phyloP scores from a whole-genome alignment of 2,888 invertebrate species.

The Plutella xylostella region DNA sequence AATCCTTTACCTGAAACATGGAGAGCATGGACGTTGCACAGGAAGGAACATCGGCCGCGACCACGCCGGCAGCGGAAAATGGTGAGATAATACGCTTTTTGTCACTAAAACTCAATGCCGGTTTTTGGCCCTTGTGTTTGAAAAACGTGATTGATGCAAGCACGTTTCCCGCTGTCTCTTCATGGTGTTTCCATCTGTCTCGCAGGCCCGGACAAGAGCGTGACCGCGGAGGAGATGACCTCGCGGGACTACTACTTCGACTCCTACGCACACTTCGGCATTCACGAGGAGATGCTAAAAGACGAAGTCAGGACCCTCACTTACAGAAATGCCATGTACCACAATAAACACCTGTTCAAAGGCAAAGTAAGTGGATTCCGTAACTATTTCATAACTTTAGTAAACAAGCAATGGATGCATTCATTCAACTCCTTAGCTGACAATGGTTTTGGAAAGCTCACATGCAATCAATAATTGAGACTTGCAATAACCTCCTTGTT shows the following conservation, averaged over 20 bases:
- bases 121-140: slow-evolving; percentile 14
- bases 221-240: slow-evolving; percentile 95
- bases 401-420: no score
- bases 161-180: slow-evolving; percentile 22
- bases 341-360: slow-evolving; percentile 98
- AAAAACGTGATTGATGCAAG: slow-evolving; percentile 40
- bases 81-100: slow-evolving; percentile 35
- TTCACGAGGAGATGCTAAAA: slow-evolving; percentile 99
- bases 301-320: slow-evolving; percentile 99
- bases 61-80: slow-evolving; percentile 56
- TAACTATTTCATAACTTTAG: no score
- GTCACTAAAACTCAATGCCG: neutral
- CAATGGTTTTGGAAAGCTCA: no score
- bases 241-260: slow-evolving; percentile 99
- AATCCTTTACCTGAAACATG: slow-evolving; percentile 39
- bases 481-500: no score
- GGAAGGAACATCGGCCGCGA: slow-evolving; percentile 50
- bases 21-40: slow-evolving; percentile 65
- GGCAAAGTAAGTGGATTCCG: slow-evolving; percentile 76
- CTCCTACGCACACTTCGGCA: slow-evolving; percentile 99
- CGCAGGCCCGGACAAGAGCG: slow-evolving; percentile 62
- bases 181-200: slow-evolving; percentile 19
- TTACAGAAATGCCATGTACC: slow-evolving; percentile 99
- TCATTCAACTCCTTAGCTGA: no score
- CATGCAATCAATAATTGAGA: no score